Evolutionary conservation across 1,140 invertebrate genomes (phyloP).

Genomic region (Calephelis nemesis): DNA sequence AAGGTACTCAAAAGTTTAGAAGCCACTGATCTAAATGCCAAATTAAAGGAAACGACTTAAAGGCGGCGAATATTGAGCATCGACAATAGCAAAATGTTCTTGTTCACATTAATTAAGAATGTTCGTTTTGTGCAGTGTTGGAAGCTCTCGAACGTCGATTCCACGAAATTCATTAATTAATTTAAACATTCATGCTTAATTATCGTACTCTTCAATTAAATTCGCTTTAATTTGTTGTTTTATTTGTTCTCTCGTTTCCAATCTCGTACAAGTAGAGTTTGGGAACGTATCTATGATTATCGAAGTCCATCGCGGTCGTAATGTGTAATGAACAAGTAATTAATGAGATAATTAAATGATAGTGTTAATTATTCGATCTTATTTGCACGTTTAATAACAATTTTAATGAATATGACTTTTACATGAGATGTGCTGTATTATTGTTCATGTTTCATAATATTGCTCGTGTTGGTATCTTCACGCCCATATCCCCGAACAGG

Average conservation of each 20-base stretch:
- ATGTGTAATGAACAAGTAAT: slow-evolving; percentile 28
- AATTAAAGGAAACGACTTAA: slow-evolving; percentile 45
- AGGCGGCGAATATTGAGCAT: slow-evolving; percentile 51
- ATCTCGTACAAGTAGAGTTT: slow-evolving; percentile 43
- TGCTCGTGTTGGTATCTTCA: too few relatives aligned
- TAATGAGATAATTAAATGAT: slow-evolving; percentile 40
- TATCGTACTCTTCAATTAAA: slow-evolving; percentile 72
- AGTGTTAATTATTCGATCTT: slow-evolving; percentile 29
- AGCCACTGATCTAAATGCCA: slow-evolving; percentile 30
- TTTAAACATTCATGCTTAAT: slow-evolving; percentile 76
- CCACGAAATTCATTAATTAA: slow-evolving; percentile 69
- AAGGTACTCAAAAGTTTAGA: too few relatives aligned
- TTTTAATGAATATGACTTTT: background rate
- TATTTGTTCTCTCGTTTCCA: slow-evolving; percentile 51
- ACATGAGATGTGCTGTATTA: too few relatives aligned
- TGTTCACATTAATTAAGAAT: slow-evolving; percentile 71
- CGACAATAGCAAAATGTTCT: slow-evolving; percentile 60
- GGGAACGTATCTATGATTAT: slow-evolving; percentile 38
- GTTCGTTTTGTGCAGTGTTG: slow-evolving; percentile 53
- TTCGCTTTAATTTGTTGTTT: slow-evolving; percentile 66
- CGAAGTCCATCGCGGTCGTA: slow-evolving; percentile 22
- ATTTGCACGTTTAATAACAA: background rate
- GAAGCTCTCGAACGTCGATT: slow-evolving; percentile 45
- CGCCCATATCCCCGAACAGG: too few relatives aligned
- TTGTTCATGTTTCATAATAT: too few relatives aligned